Base-by-base conservation (phyloP, 2,113 vertebrate species). In the Hystrix cristata region DNA sequence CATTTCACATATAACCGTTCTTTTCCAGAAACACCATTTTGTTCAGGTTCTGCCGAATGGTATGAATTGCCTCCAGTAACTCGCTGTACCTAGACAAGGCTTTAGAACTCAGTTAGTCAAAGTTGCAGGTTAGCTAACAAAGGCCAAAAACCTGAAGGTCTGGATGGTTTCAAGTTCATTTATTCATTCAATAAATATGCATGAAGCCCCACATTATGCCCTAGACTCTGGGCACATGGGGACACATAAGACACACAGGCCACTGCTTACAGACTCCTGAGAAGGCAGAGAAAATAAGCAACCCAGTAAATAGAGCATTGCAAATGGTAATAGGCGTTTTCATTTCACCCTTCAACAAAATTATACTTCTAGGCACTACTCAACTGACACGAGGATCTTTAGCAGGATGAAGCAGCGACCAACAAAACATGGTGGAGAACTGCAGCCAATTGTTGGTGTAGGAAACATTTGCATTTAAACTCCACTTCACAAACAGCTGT, bases 391-490 rank as follows among this genome's bases (percentile, higher is more conserved):
- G 43, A 87, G 84, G 23, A 48, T 92, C 55, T 48, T 84, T 80
- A 91, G n/a, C 38, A 60, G 79, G 71, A 69, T 71, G 53, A 97
- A 93, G 34, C 67, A 29, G 59, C 71, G 71, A 95, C 90, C 79
- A 84, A 62, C 92, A 80, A 93, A 80, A 95, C 38, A 46, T 25
- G 2, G 62, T 31, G 84, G 94, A 94, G 93, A 95, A 90, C 46
- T 90, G 48, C 25, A 94, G 84, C 92, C 65, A 97, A 97, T 82
- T 97, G 80, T 71, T 93, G 76, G 90, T 90, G 55, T 92, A n/a
- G 84, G 29, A 65, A 12, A 92, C 90, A 90, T 62, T 43, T 46
- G 9, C 90, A 90, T 34, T 95, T 95, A 94, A 94, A 96, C 72
- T 94, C 94, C 76, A 21, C 87, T 92, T 89, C 87, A 87, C 80